phyloP scores from a whole-genome alignment of 2,888 invertebrate species.

The Bhutanitis thaidina region DNA sequence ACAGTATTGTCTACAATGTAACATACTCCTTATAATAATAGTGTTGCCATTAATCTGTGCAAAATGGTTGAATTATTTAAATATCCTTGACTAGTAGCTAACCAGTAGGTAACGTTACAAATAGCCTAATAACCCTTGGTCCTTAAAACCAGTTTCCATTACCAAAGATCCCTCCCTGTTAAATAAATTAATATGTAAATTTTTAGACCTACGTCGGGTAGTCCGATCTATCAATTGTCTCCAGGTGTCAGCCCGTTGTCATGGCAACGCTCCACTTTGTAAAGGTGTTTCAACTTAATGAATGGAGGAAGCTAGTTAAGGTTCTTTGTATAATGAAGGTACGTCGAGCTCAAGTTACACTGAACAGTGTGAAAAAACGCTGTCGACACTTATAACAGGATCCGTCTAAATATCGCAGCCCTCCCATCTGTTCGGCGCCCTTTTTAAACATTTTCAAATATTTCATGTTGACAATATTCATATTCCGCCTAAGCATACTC shows the following conservation, averaged over 20 bases:
- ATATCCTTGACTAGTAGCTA: no score
- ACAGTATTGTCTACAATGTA: no score
- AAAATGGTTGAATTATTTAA: no score
- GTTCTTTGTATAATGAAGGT: slow-evolving; percentile 25
- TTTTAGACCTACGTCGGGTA: slow-evolving; percentile 35
- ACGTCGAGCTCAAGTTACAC: slow-evolving; percentile 16
- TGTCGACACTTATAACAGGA: neutral
- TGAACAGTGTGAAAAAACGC: neutral
- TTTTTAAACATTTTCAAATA: slow-evolving; percentile 19
- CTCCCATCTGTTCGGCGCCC: slow-evolving; percentile 13
- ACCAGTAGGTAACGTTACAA: neutral
- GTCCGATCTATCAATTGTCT: slow-evolving; percentile 30
- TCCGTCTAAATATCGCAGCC: slow-evolving; percentile 12
- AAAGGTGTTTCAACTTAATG: slow-evolving; percentile 17
- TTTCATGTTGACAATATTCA: slow-evolving; percentile 20
- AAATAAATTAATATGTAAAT: slow-evolving; percentile 64
- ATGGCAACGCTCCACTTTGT: slow-evolving; percentile 41
- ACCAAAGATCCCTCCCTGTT: slow-evolving; percentile 39
- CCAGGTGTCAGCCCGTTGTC: slow-evolving; percentile 57
- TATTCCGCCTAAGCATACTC: slow-evolving; percentile 9
- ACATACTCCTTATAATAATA: no score
- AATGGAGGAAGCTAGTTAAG: slow-evolving; percentile 22
- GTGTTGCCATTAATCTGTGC: no score
- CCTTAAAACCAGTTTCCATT: slow-evolving; percentile 37
- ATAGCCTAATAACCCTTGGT: neutral